Percentiles rank a stretch among this genome's conserved stretches.
These are phyloP conservation scores for Poeciliopsis turneri DNA, from an alignment of 2,797 vertebrate species.

Conservation along the genomic window DNA sequence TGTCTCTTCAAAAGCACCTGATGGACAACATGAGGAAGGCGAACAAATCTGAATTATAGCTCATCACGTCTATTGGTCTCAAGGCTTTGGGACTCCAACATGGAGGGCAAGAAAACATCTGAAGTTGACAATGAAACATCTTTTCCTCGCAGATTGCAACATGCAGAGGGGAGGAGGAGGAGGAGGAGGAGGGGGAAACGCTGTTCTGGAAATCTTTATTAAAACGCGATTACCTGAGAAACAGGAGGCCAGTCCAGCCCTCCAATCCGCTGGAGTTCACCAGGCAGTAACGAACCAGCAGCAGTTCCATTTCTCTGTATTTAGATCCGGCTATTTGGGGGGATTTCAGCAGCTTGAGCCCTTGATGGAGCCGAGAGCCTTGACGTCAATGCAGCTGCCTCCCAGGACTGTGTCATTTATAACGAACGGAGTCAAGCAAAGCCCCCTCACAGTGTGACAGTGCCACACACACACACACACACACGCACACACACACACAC, in stretches of 20 bases:
- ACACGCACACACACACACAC: constrained; percentile 15
- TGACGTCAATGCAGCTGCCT: constrained; percentile 81
- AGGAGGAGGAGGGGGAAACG: constrained; percentile 2
- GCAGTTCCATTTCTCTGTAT: constrained; percentile 55
- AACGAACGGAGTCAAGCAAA: constrained; percentile 74
- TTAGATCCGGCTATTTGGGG: constrained; percentile 62
- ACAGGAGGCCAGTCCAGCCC: constrained; percentile 39
- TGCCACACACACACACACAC: constrained; percentile 21
- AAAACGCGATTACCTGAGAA: constrained; percentile 54
- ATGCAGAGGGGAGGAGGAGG: not conserved
- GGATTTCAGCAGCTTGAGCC: constrained; percentile 64
- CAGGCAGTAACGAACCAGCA: constrained; percentile 59
- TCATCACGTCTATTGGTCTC: not conserved
- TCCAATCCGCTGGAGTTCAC: constrained; percentile 53
- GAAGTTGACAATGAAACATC: not conserved
- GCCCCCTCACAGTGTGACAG: constrained; percentile 49
- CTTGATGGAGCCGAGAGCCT: constrained; percentile 57
- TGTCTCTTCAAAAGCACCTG: not conserved
- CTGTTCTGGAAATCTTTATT: constrained; percentile 55
- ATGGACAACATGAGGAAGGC: not conserved
- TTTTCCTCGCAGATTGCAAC: not conserved
- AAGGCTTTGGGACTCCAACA: not conserved
- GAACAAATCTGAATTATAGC: not conserved
- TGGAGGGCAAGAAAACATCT: not conserved
- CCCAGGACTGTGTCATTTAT: constrained; percentile 78